A percentile compares a stretch with the other conserved stretches of the same genome.
Evolutionary conservation across 2,113 vertebrate species (phyloP).

Genomic region (Crotophaga sulcirostris): DNA sequence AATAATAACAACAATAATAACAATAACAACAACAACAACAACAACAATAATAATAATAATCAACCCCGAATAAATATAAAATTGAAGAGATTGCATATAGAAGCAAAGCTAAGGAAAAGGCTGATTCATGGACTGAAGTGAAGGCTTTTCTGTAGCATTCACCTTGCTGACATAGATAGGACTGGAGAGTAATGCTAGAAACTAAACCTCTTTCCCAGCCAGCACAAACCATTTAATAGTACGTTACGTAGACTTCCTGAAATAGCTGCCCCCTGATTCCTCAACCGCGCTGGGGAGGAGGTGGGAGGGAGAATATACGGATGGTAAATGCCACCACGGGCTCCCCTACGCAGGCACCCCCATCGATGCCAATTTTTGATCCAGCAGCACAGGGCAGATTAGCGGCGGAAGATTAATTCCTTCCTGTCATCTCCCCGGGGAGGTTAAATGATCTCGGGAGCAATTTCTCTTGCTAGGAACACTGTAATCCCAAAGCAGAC

Average conservation of each 20-base stretch:
- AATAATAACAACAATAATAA: not conserved
- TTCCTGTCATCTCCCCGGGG: conserved; percentile 75
- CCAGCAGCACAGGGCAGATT: conserved; percentile 69
- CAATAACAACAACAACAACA: not conserved
- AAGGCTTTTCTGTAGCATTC: not conserved
- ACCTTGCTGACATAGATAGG: not conserved
- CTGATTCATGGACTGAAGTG: not conserved
- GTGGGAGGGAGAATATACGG: not conserved
- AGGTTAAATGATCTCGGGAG: conserved; percentile 74
- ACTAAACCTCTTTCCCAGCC: not conserved
- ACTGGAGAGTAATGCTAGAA: not conserved
- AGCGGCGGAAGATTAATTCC: conserved; percentile 79
- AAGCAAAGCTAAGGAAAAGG: not conserved
- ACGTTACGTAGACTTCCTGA: not conserved
- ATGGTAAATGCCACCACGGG: conserved; percentile 42
- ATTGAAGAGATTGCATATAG: not conserved
- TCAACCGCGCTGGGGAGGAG: not conserved
- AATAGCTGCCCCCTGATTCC: conserved; percentile 48
- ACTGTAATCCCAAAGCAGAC: conserved; percentile 55
- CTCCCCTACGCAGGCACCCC: conserved; percentile 49
- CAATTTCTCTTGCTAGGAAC: conserved; percentile 72
- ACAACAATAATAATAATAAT: not conserved
- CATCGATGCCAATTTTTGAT: conserved; percentile 67
- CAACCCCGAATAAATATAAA: not conserved
- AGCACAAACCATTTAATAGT: not conserved